Conservation (phyloP, 2,113 vertebrate species). For the Polypterus bichir region DNA sequence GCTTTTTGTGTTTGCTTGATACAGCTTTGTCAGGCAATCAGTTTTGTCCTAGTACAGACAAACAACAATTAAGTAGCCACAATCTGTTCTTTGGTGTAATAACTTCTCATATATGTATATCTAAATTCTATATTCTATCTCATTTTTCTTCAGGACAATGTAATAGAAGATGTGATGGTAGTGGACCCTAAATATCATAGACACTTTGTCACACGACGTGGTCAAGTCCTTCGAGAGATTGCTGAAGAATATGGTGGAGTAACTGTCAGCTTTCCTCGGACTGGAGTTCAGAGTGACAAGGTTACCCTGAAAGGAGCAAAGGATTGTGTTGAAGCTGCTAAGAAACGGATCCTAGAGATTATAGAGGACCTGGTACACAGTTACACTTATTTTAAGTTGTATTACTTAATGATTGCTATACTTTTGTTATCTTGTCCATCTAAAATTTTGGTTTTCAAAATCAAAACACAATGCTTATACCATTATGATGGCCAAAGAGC, state of each 20-base stretch:
- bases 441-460: too few relatives aligned
- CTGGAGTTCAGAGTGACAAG: slow-evolving; percentile 47
- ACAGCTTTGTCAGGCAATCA: too few relatives aligned
- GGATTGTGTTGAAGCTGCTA: slow-evolving; percentile 59
- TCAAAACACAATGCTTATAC: too few relatives aligned
- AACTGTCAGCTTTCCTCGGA: slow-evolving; percentile 57
- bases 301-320: slow-evolving; percentile 60
- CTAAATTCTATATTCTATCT: too few relatives aligned
- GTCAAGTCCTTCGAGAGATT: slow-evolving; percentile 57
- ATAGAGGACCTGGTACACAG: slow-evolving; percentile 49
- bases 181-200: slow-evolving; percentile 57
- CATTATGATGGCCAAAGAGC: too few relatives aligned
- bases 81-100: too few relatives aligned
- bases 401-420: too few relatives aligned
- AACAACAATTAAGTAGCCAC: too few relatives aligned
- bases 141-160: slow-evolving; percentile 42
- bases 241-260: slow-evolving; percentile 63
- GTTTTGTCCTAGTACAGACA: too few relatives aligned
- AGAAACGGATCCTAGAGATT: slow-evolving; percentile 57
- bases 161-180: slow-evolving; percentile 56
- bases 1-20: not conserved
- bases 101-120: too few relatives aligned
- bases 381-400: not conserved
- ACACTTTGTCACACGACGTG: slow-evolving; percentile 54
- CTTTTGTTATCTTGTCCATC: too few relatives aligned